Percentiles rank a stretch among this genome's conserved stretches.
These are phyloP conservation scores for Manacus vitellinus DNA, from an alignment of 2,113 vertebrate genomes.

Conservation along the genomic window DNA sequence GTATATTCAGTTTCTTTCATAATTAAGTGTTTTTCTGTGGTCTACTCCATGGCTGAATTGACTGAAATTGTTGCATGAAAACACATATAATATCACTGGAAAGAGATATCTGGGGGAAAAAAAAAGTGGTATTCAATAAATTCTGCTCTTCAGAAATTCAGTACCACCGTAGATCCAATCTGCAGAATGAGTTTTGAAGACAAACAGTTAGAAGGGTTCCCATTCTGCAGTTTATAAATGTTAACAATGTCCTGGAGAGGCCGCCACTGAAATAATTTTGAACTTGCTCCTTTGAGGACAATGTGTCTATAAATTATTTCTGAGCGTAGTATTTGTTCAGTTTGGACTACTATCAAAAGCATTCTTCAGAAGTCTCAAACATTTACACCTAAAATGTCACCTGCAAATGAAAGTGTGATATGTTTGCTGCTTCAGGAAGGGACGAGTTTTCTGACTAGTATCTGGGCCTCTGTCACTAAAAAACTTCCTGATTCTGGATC, in stretches of 20 bases:
- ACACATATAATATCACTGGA: background rate
- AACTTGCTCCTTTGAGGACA: background rate
- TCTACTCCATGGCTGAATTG: background rate
- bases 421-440: background rate
- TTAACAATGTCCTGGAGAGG: background rate
- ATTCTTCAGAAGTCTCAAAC: background rate
- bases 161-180: background rate
- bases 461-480: background rate
- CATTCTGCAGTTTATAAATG: background rate
- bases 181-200: background rate
- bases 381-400: conserved; percentile 30
- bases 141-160: background rate
- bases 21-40: background rate
- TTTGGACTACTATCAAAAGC: background rate
- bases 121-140: background rate
- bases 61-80: background rate
- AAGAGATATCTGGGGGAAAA: background rate
- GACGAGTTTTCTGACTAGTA: background rate
- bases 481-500: background rate
- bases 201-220: background rate
- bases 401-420: background rate
- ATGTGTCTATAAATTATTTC: background rate
- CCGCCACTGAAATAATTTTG: background rate
- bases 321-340: background rate
- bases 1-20: background rate